Conservation (phyloP, 2,113 vertebrate genomes). For the Bucco capensis region DNA sequence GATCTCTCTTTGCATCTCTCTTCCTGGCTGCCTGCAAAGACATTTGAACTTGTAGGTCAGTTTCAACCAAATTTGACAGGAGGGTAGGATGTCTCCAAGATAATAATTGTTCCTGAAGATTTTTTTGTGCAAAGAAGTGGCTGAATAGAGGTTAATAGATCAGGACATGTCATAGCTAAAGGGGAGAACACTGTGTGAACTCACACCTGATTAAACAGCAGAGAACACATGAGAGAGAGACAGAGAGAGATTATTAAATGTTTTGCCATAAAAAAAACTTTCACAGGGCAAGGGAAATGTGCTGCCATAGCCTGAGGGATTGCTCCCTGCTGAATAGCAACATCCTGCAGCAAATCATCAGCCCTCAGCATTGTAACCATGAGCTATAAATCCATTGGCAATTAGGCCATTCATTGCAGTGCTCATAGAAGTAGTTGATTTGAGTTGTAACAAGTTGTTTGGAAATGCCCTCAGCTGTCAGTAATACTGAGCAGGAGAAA, state of each 20-base stretch:
- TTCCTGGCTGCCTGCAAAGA: not conserved
- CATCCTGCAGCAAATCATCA: constrained; percentile 23
- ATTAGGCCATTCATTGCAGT: not conserved
- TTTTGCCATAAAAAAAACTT: constrained; percentile 38
- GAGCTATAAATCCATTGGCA: constrained; percentile 8
- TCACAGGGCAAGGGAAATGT: constrained; percentile 34
- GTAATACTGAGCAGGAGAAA: constrained; percentile 6
- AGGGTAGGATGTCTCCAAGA: not conserved
- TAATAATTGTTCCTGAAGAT: not conserved
- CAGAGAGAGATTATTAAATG: constrained; percentile 13
- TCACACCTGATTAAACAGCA: constrained; percentile 55
- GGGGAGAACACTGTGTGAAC: constrained; percentile 13
- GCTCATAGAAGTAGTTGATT: not conserved
- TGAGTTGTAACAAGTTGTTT: constrained; percentile 20
- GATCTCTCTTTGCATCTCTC: not conserved
- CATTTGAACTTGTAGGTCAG: not conserved
- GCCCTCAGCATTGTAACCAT: not conserved
- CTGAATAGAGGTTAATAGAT: constrained; percentile 32
- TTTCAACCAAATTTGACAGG: constrained; percentile 8
- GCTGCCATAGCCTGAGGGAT: constrained; percentile 2
- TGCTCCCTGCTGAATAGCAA: not conserved
- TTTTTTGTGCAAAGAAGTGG: not conserved
- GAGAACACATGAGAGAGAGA: not conserved
- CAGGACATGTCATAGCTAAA: not conserved
- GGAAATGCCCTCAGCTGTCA: not conserved